Conservation (phyloP, 2,888 invertebrate species). For the Parnassius apollo region DNA sequence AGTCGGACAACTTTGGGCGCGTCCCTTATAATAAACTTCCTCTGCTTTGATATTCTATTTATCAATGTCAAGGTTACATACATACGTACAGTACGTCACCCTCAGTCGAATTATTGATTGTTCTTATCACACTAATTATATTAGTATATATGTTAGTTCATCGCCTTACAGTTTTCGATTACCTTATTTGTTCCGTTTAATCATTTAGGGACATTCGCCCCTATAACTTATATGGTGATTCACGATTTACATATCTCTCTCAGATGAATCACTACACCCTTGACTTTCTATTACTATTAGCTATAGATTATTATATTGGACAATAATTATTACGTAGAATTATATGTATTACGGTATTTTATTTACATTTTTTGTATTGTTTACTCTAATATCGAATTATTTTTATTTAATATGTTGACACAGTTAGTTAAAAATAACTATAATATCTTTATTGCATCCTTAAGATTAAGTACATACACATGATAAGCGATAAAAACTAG, state of each 20-base stretch:
- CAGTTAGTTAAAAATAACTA: no score
- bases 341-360: no score
- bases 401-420: no score
- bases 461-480: no score
- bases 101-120: slow-evolving; percentile 18
- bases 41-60: slow-evolving; percentile 27
- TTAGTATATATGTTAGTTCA: background rate
- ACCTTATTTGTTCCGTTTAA: slow-evolving; percentile 33
- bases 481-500: no score
- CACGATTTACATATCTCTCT: slow-evolving; percentile 13
- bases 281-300: background rate
- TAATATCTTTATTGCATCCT: no score
- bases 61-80: slow-evolving; percentile 59
- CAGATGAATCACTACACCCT: slow-evolving; percentile 19
- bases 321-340: no score
- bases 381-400: no score
- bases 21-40: slow-evolving; percentile 35
- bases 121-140: slow-evolving; percentile 14
- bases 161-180: slow-evolving; percentile 14
- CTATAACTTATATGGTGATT: slow-evolving; percentile 20
- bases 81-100: slow-evolving; percentile 31
- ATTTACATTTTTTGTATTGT: no score
- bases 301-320: no score
- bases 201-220: slow-evolving; percentile 22
- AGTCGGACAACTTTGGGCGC: slow-evolving; percentile 38